Evolutionary conservation across 2,113 vertebrate species (phyloP), one percentile per base, ranked within the genome.

Genomic region (Xiphias gladius): DNA sequence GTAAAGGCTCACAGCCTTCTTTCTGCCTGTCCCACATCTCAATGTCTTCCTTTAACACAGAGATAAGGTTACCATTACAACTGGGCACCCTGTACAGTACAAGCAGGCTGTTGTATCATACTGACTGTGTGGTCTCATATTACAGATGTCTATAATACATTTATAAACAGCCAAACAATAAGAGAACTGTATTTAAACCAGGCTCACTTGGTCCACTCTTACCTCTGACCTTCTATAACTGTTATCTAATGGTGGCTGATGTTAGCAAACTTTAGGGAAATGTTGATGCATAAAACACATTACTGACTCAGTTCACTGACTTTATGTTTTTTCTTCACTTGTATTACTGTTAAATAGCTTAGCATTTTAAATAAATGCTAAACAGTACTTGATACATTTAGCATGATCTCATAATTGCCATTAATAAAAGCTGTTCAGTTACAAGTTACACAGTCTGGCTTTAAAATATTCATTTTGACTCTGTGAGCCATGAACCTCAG

Each of bases 31-130:
- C 55, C 14, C 16, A 5, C 48, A 90, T 3, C 70, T 91, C 91
- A 19, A 62, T 17, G 26, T 20, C n/a, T 8, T 85, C 86, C 88
- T 87, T 11, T 22, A 50, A 73, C 68, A 85, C 32, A 76, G 30
- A 82, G 7, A 58, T 22, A 43, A 59, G 13, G 8, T 26, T 30
- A 54, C 4, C 16, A 37, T 43, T 65, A 32, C 1, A 62, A 17
- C n/a, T 8, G 73, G 5, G 41, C 7, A 48, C 1, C 22, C 9
- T 26, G 24, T 39, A 41, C 11, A 39, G 11, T 30, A 12, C 28
- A 61, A 17, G 19, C 20, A 20, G 2, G 12, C 28, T 16, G n/a
- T 20, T 13, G 37, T 41, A 26, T 20, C 17, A 14, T 5, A 17
- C 7, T 28, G 57, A 39, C 41, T 30, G 4, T 3, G n/a, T 24